Base-by-base conservation (phyloP, 2,888 invertebrate species). In the Dolomedes plantarius region DNA sequence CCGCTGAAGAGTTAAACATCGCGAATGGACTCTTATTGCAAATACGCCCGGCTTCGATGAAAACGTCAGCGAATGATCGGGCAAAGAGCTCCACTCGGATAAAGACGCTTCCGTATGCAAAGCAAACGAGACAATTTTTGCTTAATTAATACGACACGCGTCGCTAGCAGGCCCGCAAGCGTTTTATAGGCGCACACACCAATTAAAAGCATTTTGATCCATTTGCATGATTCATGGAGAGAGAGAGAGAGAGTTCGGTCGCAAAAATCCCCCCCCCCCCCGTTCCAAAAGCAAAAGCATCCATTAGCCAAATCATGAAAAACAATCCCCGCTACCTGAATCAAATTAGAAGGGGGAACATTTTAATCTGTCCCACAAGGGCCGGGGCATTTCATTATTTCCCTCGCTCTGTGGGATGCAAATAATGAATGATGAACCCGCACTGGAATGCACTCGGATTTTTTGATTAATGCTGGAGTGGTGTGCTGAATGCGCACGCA, bases 391-490 rank as follows among this genome's bases (percentile, higher is more conserved):
- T 67, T 67, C 23, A 31, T 32, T 67, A 32, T 19, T 67, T 28
- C 13, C 36, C 23, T 16, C 23, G 32, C 19, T 23, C 36, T 16
- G 29, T 36, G 67, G 67, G 67, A 32, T 67, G 67, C 67, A 67
- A 67, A 67, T 32, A 67, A 32, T 67, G 23, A 67, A 67, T 67
- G 32, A 23, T 23, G 23, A n/a, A 36, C 32, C n/a, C n/a, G 7
- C 36, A 32, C 7, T 5, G 36, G 32, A 67, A 32, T 16, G 19
- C 36, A 7, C 36, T 32, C 32, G 32, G 31, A 36, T 36, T 67
- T 36, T 67, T 67, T 67, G 67, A 67, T 67, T 67, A 67, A 67
- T 67, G 67, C 67, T n/a, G 19, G 31, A n/a, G 19, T 62, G 27
- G 23, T 23, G 62, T n/a, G n/a, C n/a, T n/a, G n/a, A n/a, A n/a